A percentile compares a stretch with the other conserved stretches of the same genome.
Conservation (phyloP, 2,113 vertebrate genomes). For the Pachypanchax playfairii region DNA sequence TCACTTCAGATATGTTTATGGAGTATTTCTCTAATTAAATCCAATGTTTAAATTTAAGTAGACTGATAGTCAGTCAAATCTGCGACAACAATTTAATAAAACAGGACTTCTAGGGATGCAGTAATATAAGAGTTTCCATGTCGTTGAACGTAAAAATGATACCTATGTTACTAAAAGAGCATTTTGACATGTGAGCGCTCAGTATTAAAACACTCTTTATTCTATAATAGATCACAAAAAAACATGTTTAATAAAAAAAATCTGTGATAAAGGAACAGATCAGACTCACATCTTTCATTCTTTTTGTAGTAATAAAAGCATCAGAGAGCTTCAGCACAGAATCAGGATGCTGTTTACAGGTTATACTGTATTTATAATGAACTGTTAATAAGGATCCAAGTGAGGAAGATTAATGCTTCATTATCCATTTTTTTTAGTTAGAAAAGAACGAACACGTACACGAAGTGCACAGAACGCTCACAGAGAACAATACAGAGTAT, state of each 20-base stretch:
- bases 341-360: background rate
- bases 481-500: conserved; percentile 25
- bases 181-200: background rate
- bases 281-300: background rate
- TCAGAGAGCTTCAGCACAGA: background rate
- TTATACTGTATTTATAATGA: background rate
- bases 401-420: background rate
- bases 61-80: too few relatives aligned
- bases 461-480: conserved; percentile 1
- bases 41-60: too few relatives aligned
- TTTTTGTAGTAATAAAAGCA: background rate
- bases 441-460: background rate
- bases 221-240: conserved; percentile 3
- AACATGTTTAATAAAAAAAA: conserved; percentile 6
- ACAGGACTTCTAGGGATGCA: too few relatives aligned
- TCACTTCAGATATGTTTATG: background rate
- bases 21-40: background rate
- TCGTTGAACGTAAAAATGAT: background rate
- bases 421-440: conserved; percentile 1
- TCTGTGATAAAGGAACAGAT: conserved; percentile 1
- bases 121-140: too few relatives aligned
- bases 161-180: background rate
- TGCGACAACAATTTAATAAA: too few relatives aligned
- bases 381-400: conserved; percentile 8
- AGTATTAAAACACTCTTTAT: background rate